Conservation (phyloP, 2,113 vertebrate genomes). For the Antidorcas marsupialis region DNA sequence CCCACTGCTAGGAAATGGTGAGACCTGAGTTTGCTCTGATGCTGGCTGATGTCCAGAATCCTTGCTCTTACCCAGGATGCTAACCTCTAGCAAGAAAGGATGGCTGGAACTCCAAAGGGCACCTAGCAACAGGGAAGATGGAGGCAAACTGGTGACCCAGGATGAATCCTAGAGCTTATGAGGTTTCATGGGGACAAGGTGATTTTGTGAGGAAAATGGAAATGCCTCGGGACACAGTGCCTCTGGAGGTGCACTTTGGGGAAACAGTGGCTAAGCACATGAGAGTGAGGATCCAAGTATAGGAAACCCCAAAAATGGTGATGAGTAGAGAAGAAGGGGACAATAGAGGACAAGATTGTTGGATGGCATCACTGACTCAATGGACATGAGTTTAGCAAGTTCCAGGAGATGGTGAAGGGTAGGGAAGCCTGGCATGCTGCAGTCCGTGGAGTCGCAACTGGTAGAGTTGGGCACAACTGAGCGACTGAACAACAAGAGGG, state of each 20-base stretch:
- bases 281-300: background rate
- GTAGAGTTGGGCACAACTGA: background rate
- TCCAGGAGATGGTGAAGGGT: background rate
- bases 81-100: background rate
- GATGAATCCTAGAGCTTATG: background rate
- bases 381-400: background rate
- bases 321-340: background rate
- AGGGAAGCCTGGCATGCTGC: background rate
- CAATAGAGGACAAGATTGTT: background rate
- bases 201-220: background rate
- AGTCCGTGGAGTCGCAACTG: background rate
- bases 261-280: background rate
- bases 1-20: background rate
- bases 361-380: background rate
- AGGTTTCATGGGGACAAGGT: background rate
- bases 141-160: background rate
- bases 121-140: background rate
- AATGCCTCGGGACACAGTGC: background rate
- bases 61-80: background rate
- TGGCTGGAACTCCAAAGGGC: background rate
- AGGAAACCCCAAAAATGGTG: background rate
- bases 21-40: background rate
- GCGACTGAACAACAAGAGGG: background rate
- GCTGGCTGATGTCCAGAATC: background rate
- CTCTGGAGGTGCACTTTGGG: background rate